phyloP scores from a whole-genome alignment of 2,113 vertebrate genomes.

The Sigmodon hispidus region DNA sequence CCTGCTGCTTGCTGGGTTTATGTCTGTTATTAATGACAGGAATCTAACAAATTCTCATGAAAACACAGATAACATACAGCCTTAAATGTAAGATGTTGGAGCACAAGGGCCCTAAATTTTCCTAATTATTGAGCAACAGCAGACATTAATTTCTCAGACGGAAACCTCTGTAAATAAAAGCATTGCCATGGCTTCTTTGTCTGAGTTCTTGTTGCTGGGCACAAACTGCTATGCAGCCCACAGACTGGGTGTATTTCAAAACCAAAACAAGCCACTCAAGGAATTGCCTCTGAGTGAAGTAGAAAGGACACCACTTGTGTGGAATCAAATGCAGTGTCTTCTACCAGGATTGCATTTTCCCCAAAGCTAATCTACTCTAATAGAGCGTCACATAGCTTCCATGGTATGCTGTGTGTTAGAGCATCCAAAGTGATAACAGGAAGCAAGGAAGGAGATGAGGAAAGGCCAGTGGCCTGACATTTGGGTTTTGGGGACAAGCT shows the following conservation, averaged over 20 bases:
- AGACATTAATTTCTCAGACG: slow-evolving; percentile 58
- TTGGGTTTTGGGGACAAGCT: neutral
- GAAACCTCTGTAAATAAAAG: slow-evolving; percentile 74
- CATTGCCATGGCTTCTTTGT: slow-evolving; percentile 47
- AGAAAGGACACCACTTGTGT: slow-evolving; percentile 39
- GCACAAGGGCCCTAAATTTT: slow-evolving; percentile 72
- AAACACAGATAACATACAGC: slow-evolving; percentile 79
- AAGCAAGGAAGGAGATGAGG: neutral
- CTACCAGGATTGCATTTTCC: neutral
- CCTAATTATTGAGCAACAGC: slow-evolving; percentile 72
- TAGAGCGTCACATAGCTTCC: neutral
- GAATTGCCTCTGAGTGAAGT: slow-evolving; percentile 49
- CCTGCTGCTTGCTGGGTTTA: slow-evolving; percentile 75
- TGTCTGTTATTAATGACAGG: slow-evolving; percentile 83
- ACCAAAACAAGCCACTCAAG: slow-evolving; percentile 47
- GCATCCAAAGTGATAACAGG: slow-evolving; percentile 16
- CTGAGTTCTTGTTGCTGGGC: slow-evolving; percentile 56
- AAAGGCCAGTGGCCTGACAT: neutral
- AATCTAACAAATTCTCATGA: slow-evolving; percentile 80
- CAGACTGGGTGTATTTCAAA: slow-evolving; percentile 44
- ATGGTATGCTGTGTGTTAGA: neutral
- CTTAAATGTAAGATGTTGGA: slow-evolving; percentile 66
- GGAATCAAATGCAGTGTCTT: slow-evolving; percentile 59
- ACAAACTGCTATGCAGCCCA: neutral
- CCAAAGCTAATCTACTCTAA: slow-evolving; percentile 23